Conservation (phyloP, 2,888 invertebrate species). For the Elegia similella region DNA sequence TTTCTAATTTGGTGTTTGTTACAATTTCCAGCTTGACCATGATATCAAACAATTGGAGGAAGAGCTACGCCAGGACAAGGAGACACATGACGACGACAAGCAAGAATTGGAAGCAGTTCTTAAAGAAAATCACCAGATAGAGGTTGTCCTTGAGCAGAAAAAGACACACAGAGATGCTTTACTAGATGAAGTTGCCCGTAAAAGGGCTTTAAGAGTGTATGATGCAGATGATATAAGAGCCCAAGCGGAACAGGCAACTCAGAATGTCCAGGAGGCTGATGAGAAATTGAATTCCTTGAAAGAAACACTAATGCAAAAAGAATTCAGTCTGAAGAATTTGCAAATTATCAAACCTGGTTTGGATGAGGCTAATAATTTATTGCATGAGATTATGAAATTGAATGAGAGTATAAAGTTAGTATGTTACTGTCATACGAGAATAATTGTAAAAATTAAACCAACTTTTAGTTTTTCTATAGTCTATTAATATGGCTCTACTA, state of each 20-base stretch:
- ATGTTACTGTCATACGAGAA: too few relatives aligned
- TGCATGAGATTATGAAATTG: conserved; percentile 59
- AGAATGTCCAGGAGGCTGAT: conserved; percentile 58
- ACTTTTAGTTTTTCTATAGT: too few relatives aligned
- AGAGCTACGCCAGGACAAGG: conserved; percentile 58
- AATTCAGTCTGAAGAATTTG: conserved; percentile 60
- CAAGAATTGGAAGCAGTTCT: conserved; percentile 46
- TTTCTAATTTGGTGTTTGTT: too few relatives aligned
- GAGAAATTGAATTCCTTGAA: conserved; percentile 49
- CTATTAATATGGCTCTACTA: too few relatives aligned
- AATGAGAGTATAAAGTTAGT: conserved; percentile 59
- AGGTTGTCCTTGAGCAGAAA: conserved; percentile 58
- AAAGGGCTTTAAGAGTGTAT: conserved; percentile 56
- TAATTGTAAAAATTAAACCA: too few relatives aligned
- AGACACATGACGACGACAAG: conserved; percentile 45
- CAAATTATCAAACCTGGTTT: conserved; percentile 62
- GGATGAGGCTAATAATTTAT: conserved; percentile 55
- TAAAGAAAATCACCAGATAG: conserved; percentile 50
- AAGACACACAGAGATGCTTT: conserved; percentile 53
- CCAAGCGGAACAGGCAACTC: conserved; percentile 54
- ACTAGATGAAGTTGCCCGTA: conserved; percentile 53
- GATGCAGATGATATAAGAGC: conserved; percentile 64
- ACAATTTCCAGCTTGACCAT: conserved; percentile 45
- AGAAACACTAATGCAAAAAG: conserved; percentile 56
- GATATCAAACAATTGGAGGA: conserved; percentile 57